Conservation (phyloP, 2,797 vertebrate genomes). For the Garrulus glandarius region DNA sequence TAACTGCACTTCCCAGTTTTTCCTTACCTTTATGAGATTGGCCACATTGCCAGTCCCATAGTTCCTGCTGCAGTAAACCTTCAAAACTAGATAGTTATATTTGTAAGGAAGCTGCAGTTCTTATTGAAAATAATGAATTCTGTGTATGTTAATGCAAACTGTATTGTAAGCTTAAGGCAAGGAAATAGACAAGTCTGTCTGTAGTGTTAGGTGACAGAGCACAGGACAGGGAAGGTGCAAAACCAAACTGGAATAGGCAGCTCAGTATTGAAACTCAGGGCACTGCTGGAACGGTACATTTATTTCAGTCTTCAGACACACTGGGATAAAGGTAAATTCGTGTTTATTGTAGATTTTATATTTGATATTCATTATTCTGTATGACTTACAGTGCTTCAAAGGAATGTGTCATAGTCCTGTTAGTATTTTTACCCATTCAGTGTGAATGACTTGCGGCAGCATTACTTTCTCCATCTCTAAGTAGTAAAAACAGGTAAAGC, state of each 20-base stretch:
- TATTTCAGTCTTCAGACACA: neutral
- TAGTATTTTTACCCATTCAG: neutral
- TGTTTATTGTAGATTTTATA: neutral
- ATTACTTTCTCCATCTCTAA: neutral
- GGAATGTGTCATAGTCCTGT: neutral
- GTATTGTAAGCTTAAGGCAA: neutral
- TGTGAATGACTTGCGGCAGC: neutral
- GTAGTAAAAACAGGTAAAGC: neutral
- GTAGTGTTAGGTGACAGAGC: neutral
- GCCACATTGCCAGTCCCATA: neutral
- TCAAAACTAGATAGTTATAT: neutral
- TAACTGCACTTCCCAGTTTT: neutral
- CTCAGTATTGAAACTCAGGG: neutral
- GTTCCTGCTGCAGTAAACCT: neutral
- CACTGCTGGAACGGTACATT: neutral
- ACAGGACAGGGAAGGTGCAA: neutral
- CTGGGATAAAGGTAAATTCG: neutral
- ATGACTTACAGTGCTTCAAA: neutral
- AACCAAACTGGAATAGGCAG: neutral
- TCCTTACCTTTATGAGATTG: neutral
- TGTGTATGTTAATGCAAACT: neutral
- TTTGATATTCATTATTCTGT: neutral
- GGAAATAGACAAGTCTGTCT: neutral
- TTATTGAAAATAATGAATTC: neutral
- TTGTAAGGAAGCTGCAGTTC: neutral